Evolutionary conservation across 1,140 invertebrate species (phyloP).

Genomic region (Cataglyphis hispanica): DNA sequence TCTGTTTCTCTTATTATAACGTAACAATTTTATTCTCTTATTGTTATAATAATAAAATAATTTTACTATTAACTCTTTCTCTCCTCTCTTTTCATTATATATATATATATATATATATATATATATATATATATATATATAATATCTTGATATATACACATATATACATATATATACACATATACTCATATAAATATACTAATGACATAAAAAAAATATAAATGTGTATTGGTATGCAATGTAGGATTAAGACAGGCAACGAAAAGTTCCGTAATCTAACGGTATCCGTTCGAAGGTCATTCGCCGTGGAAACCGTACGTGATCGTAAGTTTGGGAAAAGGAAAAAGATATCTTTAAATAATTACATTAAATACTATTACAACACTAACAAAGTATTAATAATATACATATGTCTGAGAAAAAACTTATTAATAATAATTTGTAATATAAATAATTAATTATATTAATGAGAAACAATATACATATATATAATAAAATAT

Average conservation of each 20-base stretch:
- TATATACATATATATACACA: background rate
- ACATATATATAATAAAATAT: too few relatives aligned
- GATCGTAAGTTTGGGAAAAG: background rate
- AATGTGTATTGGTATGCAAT: background rate
- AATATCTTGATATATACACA: background rate
- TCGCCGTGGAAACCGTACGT: background rate
- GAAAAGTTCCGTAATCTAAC: slow-evolving; percentile 54
- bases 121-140: background rate
- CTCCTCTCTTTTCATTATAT: background rate
- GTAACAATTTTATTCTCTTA: background rate
- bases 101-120: background rate
- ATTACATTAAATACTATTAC: background rate
- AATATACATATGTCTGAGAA: too few relatives aligned
- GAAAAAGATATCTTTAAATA: background rate
- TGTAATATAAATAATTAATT: too few relatives aligned
- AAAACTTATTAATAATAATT: too few relatives aligned
- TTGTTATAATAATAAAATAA: background rate
- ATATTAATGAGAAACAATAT: too few relatives aligned
- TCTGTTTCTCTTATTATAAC: background rate
- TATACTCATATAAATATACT: background rate
- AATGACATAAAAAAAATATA: background rate
- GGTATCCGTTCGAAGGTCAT: slow-evolving; percentile 37
- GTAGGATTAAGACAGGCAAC: background rate
- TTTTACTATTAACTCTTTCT: background rate
- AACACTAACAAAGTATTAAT: background rate